Conservation (phyloP, 2,888 invertebrate genomes). For the Ichneumon xanthorius region DNA sequence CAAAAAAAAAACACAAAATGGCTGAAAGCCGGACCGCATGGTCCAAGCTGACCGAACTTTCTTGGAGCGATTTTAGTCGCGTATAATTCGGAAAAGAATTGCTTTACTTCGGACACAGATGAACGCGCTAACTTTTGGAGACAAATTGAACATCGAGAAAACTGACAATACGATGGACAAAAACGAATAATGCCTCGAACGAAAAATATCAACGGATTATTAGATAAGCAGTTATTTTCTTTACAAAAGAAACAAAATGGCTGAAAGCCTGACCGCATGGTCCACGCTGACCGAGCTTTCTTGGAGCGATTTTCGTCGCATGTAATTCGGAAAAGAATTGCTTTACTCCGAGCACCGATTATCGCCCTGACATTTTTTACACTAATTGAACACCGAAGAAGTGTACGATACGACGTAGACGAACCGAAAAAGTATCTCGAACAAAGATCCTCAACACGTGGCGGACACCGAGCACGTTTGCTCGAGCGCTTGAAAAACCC, state of each 20-base stretch:
- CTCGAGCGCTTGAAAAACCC: not conserved
- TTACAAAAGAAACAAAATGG: conserved; percentile 8
- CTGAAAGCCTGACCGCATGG: not conserved
- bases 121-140: not conserved
- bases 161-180: too few relatives aligned
- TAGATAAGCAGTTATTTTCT: too few relatives aligned
- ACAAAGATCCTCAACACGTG: not conserved
- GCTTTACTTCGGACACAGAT: not conserved
- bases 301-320: not conserved
- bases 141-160: not conserved
- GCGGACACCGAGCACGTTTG: not conserved
- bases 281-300: not conserved
- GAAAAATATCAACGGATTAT: not conserved
- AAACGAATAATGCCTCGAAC: not conserved
- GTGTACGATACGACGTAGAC: not conserved
- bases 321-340: not conserved
- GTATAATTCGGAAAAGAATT: not conserved
- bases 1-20: conserved; percentile 5
- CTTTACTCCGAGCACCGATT: not conserved
- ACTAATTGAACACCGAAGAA: not conserved
- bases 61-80: not conserved
- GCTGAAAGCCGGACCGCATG: not conserved
- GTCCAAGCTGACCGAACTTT: conserved; percentile 5
- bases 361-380: not conserved
- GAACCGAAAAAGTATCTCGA: not conserved